These are phyloP conservation scores for Mechanitis mazaeus DNA, from an alignment of 2,888 invertebrate genomes.

Conservation along the genomic window DNA sequence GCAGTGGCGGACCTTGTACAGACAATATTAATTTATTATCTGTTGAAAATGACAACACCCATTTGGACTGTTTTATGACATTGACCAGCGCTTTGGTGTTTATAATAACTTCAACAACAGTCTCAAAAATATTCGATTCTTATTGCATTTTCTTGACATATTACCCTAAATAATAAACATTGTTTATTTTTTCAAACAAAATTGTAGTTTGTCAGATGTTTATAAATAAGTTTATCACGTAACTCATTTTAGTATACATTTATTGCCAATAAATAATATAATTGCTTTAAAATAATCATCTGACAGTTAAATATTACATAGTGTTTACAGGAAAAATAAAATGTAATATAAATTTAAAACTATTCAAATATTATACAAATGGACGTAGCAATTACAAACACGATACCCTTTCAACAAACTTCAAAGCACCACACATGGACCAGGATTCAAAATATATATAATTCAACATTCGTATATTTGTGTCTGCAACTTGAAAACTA, in stretches of 20 bases:
- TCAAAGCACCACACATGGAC: slow-evolving; percentile 24
- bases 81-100: slow-evolving; percentile 40
- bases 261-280: not conserved
- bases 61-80: too few species aligned
- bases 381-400: slow-evolving; percentile 58
- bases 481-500: too few species aligned
- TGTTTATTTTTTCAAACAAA: too few species aligned
- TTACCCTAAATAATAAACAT: slow-evolving; percentile 11
- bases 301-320: not conserved
- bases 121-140: slow-evolving; percentile 33
- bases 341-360: slow-evolving; percentile 30
- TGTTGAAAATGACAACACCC: too few species aligned
- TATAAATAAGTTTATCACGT: too few species aligned
- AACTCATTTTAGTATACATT: not conserved
- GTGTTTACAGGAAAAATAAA: slow-evolving; percentile 11
- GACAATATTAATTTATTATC: too few species aligned
- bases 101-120: slow-evolving; percentile 39
- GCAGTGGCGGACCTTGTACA: too few species aligned
- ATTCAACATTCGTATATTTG: too few species aligned
- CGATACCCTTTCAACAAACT: slow-evolving; percentile 31
- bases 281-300: not conserved
- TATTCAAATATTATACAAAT: slow-evolving; percentile 57
- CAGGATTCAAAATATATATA: not conserved
- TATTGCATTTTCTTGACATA: slow-evolving; percentile 35
- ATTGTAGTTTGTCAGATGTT: too few species aligned